A percentile compares a stretch with the other conserved stretches of the same genome.
Conservation (phyloP, 2,113 vertebrate genomes). For the Salvelinus namaycush region DNA sequence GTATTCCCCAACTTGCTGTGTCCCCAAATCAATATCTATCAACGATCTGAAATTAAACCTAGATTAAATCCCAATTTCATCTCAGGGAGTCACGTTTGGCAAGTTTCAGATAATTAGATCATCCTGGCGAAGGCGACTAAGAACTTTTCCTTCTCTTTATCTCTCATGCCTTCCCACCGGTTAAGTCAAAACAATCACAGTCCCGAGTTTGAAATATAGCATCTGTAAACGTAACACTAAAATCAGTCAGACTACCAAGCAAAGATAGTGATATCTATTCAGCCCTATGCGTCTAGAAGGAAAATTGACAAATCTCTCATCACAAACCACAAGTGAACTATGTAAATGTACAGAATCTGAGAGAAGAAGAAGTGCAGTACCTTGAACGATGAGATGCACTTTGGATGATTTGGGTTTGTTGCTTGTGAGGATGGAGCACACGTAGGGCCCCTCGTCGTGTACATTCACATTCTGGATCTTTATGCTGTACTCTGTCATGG, state of each 20-base stretch:
- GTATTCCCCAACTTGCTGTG: slow-evolving; percentile 74
- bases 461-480: slow-evolving; percentile 90
- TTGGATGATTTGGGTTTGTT: slow-evolving; percentile 93
- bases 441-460: slow-evolving; percentile 92
- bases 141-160: slow-evolving; percentile 84
- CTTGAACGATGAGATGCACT: slow-evolving; percentile 96
- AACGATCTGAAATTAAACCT: slow-evolving; percentile 86
- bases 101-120: slow-evolving; percentile 71
- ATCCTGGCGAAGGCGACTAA: slow-evolving; percentile 80
- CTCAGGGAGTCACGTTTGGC: slow-evolving; percentile 51
- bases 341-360: not conserved
- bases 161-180: slow-evolving; percentile 75
- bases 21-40: slow-evolving; percentile 89
- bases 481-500: slow-evolving; percentile 96
- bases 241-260: not conserved
- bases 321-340: not conserved
- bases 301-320: not conserved
- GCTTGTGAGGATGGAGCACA: slow-evolving; percentile 95
- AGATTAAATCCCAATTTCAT: slow-evolving; percentile 77
- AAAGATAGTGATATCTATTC: not conserved
- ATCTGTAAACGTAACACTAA: slow-evolving; percentile 13
- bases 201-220: slow-evolving; percentile 21
- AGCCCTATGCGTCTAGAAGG: not conserved
- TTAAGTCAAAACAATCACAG: slow-evolving; percentile 48
- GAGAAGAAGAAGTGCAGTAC: slow-evolving; percentile 56